Evolutionary conservation across 2,888 invertebrate genomes (phyloP), one percentile per base, ranked within the genome.

Genomic region (Hirtodrosophila confusa): DNA sequence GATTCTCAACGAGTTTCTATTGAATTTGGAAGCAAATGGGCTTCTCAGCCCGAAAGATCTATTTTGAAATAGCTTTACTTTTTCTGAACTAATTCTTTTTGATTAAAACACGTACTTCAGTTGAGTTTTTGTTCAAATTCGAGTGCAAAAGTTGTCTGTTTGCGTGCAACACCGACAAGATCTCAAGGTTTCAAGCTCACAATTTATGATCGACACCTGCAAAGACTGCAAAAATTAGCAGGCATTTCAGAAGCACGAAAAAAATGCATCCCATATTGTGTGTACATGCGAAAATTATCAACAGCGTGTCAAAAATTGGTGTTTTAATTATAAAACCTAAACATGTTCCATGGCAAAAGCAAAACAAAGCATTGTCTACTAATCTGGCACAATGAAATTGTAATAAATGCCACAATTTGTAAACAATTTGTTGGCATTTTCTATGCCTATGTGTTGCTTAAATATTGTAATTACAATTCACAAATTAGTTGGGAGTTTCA

Each of bases 341-440:
- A 47, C 68, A 33, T 40, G 36, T 43, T 33, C n/a, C 27, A 50
- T 41, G 49, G 36, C 51, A 37, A 43, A n/a, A 31, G 31, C 11
- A 31, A 31, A 31, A 31, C 27, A 23, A 66, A 11, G 53, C 64
- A 43, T 3, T 5, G 6, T 3, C 9, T 35, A 40, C 63, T 50
- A 76, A 70, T 55, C 71, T 62, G 44, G 37, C 41, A n/a, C 43
- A 58, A 41, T 40, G 47, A 53, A 61, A 72, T 57, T 7, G 63
- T 31, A 57, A 65, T 76, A 66, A 75, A 66, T 78, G 57, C 39
- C 66, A 65, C 50, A 70, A 80, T 80, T 86, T 86, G 87, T 71
- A 86, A 84, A 84, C 80, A 86, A 80, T 80, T 86, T 80, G 80
- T 50, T 53, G 54, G 2, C 23, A 53, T 51, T 75, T 63, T 51